Base-by-base conservation (phyloP, 2,113 vertebrate species). In the Hippopotamus amphibius region DNA sequence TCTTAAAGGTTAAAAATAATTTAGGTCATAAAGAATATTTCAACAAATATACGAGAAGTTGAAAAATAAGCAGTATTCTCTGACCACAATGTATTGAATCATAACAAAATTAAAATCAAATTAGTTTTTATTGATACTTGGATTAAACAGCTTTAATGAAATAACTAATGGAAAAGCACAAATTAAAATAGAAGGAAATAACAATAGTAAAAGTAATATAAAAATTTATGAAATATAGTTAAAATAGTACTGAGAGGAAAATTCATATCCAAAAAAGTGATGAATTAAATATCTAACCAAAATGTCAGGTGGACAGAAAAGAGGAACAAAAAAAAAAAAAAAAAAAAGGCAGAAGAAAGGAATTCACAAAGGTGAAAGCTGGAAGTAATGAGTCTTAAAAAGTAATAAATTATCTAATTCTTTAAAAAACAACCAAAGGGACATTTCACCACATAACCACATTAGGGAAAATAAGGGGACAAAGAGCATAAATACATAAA, bases 71-170 rank as follows among this genome's bases (percentile, higher is more conserved):
- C 6, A 84, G 21, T 57, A 77, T 59, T 90, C 24, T 68, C 30
- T 48, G 37, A 33, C 30, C 17, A 74, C 12, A 76, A 26, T 57
- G 41, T 7, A 81, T 30, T 37, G 0, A 57, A 69, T 76, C 21
- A 82, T 61, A 65, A 83, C 43, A 65, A 74, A 94, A 63, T 89
- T 89, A 82, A 72, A 90, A 41, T 95, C 3, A 61, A 90, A 69
- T 41, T 41, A 65, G n/a, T 5, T 65, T 92, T 95, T 65, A 37
- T 37, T 37, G 37, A 37, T 37, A 72, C 37, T 46, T 74, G 46
- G n/a, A 88, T 65, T 48, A 81, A 74, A 48, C 41, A 30, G 24
- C 13, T 22, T 21, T 87, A 53, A 57, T 88, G 65, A 87, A 87
- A 63, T 28, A 55, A 74, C 46, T 55, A 90, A 81, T 68, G 17